Base-by-base conservation (phyloP, 1,140 invertebrate genomes). In the Panulirus ornatus region DNA sequence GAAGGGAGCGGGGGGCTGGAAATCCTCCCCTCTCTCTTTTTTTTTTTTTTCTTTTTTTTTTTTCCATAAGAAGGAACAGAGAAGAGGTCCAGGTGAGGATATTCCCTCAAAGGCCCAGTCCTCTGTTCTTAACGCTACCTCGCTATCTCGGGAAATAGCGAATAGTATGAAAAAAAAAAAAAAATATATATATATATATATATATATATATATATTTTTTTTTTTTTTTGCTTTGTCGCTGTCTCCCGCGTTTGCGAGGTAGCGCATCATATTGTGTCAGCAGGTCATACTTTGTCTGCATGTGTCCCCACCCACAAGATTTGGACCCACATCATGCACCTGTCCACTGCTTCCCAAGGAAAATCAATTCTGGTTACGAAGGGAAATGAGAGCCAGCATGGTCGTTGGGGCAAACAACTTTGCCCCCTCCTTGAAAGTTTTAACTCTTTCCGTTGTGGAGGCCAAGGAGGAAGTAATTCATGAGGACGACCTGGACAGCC, bases 391-490 rank as follows among this genome's bases (percentile, higher is more conserved):
- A 11, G 51, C 22, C 22, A 22, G 22, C 9, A 22, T 58, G 22
- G 22, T 14, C 22, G 22, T 58, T 58, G 9, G 9, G 51, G 22
- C 9, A 9, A 58, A 58, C 51, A 11, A 22, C 9, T 58, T 22
- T 22, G 9, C 22, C 9, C 22, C 9, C 9, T 22, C 9, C 51
- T 58, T 22, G 9, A 22, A 11, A 58, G 9, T 22, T 58, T 58
- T 14, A 58, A 9, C 51, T 58, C 22, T 14, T 58, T 22, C 78
- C 75, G 75, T 51, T 79, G 75, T 88, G 85, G 38, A 88, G 76
- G 9, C 85, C 85, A 0, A 88, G 54, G 22, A 88, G 76, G 40
- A 88, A 88, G 58, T 88, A 88, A 40, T 88, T 88, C 85, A 88
- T 88, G 51, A 88, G 76, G 36, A 88, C 54, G 1, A 88, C 85